Evolutionary conservation across 1,140 invertebrate genomes (phyloP), one percentile per base, ranked within the genome.

Genomic region (Drosophila triauraria): DNA sequence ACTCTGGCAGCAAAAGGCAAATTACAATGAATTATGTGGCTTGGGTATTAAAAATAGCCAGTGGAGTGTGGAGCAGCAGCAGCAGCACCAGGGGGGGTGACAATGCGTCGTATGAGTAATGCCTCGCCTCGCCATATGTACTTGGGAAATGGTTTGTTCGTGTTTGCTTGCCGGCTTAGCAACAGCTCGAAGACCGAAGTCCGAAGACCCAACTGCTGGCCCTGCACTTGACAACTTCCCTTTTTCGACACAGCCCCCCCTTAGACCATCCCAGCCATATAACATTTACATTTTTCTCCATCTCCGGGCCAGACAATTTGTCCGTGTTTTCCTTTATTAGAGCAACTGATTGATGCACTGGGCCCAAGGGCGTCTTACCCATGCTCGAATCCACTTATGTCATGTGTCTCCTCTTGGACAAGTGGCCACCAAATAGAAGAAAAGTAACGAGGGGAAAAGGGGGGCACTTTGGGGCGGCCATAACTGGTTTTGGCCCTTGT

Each of bases 1-100:
- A 42, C 68, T 54, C 30, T 63, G 68, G 67, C 67, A 68, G 67
- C 63, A 57, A 65, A 83, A 81, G 74, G 81, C 84, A 88, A 90
- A 85, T 88, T 88, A 85, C 85, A 79, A 71, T 90, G 85, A 88
- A 91, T 91, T 88, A 90, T 88, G 85, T 80, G 78, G 82, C 75
- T 87, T 85, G 75, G 62, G 60, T 75, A 90, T 88, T 90, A 88
- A 90, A 88, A 88, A 88, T 90, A 88, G 68, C 81, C 78, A 48
- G 27, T 50, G 69, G 47, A 38, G 40, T 23, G 48, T 23, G n/a
- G 25, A 35, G 32, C 20, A 32, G 50, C 27, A 50, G 47, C 13
- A 25, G 23, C 47, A 38, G 51, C 27, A 27, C n/a, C n/a, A 2
- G 6, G 48, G 46, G 56, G 42, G 53, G 40, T 51, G 82, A 46